A percentile compares a stretch with the other conserved stretches of the same genome.
Conservation (phyloP, 2,888 invertebrate species). For the Caenorhabditis parvicauda region DNA sequence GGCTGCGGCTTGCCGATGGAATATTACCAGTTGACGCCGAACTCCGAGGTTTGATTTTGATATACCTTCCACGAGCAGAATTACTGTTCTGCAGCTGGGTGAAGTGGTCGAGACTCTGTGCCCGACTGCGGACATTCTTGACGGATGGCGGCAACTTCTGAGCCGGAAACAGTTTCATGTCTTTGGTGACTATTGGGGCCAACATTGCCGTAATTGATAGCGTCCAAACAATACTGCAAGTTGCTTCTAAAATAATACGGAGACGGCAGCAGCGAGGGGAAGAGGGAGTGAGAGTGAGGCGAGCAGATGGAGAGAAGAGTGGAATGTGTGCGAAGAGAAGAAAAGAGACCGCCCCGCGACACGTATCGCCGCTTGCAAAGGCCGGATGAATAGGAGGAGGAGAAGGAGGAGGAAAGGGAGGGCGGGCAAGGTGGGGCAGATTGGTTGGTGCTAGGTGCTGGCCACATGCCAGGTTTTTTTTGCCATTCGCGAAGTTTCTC, state of each 20-base stretch:
- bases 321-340: no score
- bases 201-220: constrained; percentile 40
- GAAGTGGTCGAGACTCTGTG: constrained; percentile 50
- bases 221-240: not conserved
- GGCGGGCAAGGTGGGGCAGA: no score
- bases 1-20: constrained; percentile 16
- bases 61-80: constrained; percentile 18
- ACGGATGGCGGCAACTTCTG: constrained; percentile 37
- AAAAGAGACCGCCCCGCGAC: no score
- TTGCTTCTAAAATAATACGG: not conserved
- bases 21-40: constrained; percentile 43
- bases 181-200: constrained; percentile 54
- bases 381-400: no score
- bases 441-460: no score
- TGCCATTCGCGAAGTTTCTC: no score
- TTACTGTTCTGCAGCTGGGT: constrained; percentile 26
- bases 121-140: constrained; percentile 51
- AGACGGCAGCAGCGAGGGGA: not conserved
- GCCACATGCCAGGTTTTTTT: no score
- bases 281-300: not conserved
- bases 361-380: no score
- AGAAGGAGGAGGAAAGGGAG: no score
- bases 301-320: not conserved
- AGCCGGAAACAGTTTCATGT: constrained; percentile 50
- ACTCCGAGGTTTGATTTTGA: constrained; percentile 31